Base-by-base conservation (phyloP, 2,888 invertebrate genomes). In the Ochropleura plecta region DNA sequence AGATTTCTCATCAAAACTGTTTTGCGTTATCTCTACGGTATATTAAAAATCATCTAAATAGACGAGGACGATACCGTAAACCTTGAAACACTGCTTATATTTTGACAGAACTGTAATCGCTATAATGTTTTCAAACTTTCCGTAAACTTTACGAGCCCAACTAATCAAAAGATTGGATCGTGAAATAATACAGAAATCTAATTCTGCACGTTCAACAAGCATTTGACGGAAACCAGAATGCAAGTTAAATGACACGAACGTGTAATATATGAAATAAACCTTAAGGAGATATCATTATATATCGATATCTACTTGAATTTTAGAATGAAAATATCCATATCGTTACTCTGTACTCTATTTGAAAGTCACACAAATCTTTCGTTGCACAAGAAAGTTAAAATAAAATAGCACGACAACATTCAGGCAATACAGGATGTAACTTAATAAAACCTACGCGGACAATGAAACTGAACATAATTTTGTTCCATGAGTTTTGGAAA, bases 21-120 rank as follows among this genome's bases (percentile, higher is more conserved):
- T 60, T 60, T 30, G n/a, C 20, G 10, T 40, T 20, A 40, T 76
- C 18, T 63, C 30, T 40, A 9, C 7, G 60, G 44, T 9, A 40
- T 16, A 46, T 46, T 30, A 76, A 76, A 42, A 40, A 20, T 63
- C 20, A 0, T 76, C 40, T 16, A 60, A 3, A 44, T 51, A 40
- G 30, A 12, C 16, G n/a, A 1, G 40, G n/a, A 40, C 3, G 4
- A 7, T 46, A 20, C 12, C 14, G 12, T n/a, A 16, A 14, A 62
- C 5, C 9, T 62, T 46, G 10, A 53, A 46, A 46, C 10, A n/a
- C 16, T 6, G 4, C 44, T 30, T 48, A 14, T 0, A 20, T 20
- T 9, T 16, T 20, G 14, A 14, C 10, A 9, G 12, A 16, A 5
- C 16, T 40, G n/a, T 16, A 8, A 3, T 76, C 30, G 6, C 14